Conservation (phyloP, 2,797 vertebrate species). For the Lateolabrax maculatus region DNA sequence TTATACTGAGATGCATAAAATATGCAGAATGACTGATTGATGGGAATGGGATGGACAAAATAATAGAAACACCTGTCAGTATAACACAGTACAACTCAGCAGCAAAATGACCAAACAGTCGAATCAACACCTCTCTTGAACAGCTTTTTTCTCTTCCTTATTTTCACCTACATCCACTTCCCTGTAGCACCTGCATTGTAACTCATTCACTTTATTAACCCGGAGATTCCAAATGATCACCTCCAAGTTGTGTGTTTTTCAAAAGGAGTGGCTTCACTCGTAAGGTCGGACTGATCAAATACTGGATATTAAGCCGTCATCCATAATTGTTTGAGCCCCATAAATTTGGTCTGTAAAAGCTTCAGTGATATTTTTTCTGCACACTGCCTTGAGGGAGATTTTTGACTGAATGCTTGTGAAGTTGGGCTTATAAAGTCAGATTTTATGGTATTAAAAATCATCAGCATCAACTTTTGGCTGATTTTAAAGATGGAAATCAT, state of each 20-base stretch:
- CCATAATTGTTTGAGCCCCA: not conserved
- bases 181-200: constrained; percentile 2
- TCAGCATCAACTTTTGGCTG: not conserved
- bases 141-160: not conserved
- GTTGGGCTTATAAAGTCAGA: not conserved
- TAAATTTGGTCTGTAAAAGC: not conserved
- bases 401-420: not conserved
- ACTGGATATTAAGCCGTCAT: not conserved
- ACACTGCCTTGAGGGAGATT: not conserved
- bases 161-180: not conserved
- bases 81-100: not conserved
- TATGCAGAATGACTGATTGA: not conserved
- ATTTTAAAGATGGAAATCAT: not conserved
- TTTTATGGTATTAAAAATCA: not conserved
- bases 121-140: not conserved
- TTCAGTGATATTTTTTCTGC: not conserved
- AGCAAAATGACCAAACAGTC: not conserved
- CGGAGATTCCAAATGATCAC: not conserved
- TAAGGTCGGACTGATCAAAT: not conserved
- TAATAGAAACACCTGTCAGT: not conserved
- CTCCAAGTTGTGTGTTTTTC: not conserved
- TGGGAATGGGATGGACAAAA: not conserved
- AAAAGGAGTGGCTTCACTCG: not conserved
- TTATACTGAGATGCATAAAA: not conserved
- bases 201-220: constrained; percentile 23